These are phyloP conservation scores for Drosophila ustulata DNA, from an alignment of 2,888 invertebrate genomes.

Conservation along the genomic window DNA sequence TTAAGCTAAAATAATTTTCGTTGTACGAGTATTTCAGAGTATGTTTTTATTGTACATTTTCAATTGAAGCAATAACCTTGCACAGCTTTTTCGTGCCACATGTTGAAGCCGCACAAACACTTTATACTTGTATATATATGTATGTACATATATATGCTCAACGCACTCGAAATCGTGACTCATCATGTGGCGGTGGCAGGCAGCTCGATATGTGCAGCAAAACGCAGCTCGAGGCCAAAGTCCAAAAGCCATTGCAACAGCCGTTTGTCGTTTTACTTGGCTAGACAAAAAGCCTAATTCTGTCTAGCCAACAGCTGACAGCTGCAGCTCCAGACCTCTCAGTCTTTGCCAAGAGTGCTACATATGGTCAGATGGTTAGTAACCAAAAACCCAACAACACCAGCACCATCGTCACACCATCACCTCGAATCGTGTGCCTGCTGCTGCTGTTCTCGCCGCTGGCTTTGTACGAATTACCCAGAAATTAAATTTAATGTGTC, in stretches of 20 bases:
- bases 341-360: not conserved
- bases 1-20: too few species aligned
- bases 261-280: constrained; percentile 56
- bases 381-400: not conserved
- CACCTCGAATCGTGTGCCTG: constrained; percentile 26
- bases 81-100: constrained; percentile 34
- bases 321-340: constrained; percentile 19
- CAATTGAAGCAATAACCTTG: constrained; percentile 45
- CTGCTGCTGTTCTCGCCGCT: constrained; percentile 5
- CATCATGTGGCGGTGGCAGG: constrained; percentile 53
- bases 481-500: constrained; percentile 74
- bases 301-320: constrained; percentile 70
- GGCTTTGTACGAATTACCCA: constrained; percentile 56
- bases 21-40: not conserved
- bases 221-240: constrained; percentile 63
- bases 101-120: constrained; percentile 20
- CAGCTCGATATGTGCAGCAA: constrained; percentile 33
- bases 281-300: constrained; percentile 76
- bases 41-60: constrained; percentile 23
- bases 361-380: constrained; percentile 13
- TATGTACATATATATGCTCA: not conserved
- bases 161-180: constrained; percentile 54
- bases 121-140: not conserved
- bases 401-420: constrained; percentile 5
- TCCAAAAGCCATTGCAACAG: constrained; percentile 72